Conservation (phyloP, 2,797 vertebrate species). For the Spizella passerina region DNA sequence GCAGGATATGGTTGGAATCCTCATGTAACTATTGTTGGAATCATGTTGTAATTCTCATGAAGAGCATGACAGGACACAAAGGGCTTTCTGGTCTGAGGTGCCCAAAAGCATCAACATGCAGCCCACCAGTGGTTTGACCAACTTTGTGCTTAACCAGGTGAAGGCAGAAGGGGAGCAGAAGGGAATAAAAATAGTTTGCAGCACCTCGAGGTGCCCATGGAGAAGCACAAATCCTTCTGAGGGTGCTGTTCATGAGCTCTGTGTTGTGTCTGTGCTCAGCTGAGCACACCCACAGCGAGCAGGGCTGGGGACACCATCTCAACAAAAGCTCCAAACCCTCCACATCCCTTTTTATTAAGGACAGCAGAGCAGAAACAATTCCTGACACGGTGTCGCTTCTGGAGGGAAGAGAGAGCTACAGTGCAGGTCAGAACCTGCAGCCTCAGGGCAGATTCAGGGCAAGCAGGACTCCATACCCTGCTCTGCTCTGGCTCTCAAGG, state of each 20-base stretch:
- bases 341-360: accelerated
- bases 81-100: background rate
- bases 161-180: background rate
- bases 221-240: background rate
- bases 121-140: background rate
- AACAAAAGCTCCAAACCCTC: background rate
- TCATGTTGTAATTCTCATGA: accelerated
- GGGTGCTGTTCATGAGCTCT: background rate
- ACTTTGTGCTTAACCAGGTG: accelerated
- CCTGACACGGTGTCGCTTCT: accelerated
- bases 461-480: background rate
- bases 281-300: accelerated
- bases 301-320: background rate
- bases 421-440: background rate
- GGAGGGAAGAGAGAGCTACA: background rate
- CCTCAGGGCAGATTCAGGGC: background rate
- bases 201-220: accelerated
- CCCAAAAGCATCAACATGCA: accelerated
- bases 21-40: background rate
- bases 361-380: background rate
- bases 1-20: background rate
- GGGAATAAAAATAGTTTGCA: background rate
- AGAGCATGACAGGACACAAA: accelerated
- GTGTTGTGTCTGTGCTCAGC: background rate
- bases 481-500: background rate